Evolutionary conservation across 2,113 vertebrate species (phyloP).

Genomic region (Ptyas mucosa): DNA sequence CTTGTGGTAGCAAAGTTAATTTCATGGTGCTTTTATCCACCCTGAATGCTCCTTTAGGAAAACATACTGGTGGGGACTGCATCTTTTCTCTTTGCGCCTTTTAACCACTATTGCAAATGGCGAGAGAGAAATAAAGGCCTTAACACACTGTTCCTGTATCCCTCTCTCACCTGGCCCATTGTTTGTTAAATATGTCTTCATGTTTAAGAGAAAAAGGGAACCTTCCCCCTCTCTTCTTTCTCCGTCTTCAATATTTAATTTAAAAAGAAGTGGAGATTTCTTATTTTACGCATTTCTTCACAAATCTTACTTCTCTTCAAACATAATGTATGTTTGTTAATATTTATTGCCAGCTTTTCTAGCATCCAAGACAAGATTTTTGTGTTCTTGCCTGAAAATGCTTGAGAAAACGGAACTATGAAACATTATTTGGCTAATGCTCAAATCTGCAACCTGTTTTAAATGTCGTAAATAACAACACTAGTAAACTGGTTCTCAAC

Average conservation of each 20-base stretch:
- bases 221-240: neutral
- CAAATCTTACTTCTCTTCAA: neutral
- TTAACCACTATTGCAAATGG: neutral
- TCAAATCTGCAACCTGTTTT: neutral
- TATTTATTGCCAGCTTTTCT: neutral
- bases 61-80: neutral
- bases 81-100: neutral
- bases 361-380: neutral
- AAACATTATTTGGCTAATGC: neutral
- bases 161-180: neutral
- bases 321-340: neutral
- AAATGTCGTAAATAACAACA: neutral
- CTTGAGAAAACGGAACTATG: neutral
- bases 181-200: neutral
- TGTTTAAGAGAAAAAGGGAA: neutral
- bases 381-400: neutral
- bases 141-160: neutral
- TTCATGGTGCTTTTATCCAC: neutral
- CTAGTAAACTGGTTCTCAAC: neutral
- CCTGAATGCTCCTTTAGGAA: neutral
- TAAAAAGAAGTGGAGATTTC: neutral
- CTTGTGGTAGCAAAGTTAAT: neutral
- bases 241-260: neutral
- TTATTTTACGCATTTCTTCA: neutral
- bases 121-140: neutral